Evolutionary conservation across 2,113 vertebrate genomes (phyloP).

Genomic region (Anolis sagrei): DNA sequence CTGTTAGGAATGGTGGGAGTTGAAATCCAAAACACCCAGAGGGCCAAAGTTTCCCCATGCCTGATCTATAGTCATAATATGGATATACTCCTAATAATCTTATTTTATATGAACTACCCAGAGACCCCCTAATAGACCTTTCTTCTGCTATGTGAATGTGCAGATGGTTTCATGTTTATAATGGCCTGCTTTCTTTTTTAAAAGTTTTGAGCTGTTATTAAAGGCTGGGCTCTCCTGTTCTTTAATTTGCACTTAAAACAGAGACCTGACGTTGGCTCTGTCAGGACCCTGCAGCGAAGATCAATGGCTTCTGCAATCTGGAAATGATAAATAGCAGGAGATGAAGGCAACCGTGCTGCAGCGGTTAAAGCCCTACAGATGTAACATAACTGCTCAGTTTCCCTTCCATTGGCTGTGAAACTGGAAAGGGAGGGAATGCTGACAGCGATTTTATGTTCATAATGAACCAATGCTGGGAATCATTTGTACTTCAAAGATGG

Average conservation of each 20-base stretch:
- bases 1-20: too few relatives aligned
- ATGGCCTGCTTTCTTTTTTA: background rate
- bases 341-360: slow-evolving; percentile 46
- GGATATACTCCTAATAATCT: too few relatives aligned
- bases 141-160: background rate
- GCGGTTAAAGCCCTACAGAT: slow-evolving; percentile 58
- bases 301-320: slow-evolving; percentile 66
- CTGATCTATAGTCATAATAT: too few relatives aligned
- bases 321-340: slow-evolving; percentile 61
- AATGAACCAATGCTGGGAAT: slow-evolving; percentile 51
- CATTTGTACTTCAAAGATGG: slow-evolving; percentile 47
- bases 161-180: slow-evolving; percentile 32
- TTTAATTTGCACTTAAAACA: slow-evolving; percentile 54
- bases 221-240: slow-evolving; percentile 32
- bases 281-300: slow-evolving; percentile 48
- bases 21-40: too few relatives aligned
- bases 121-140: slow-evolving; percentile 10
- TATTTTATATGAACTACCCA: background rate
- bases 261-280: slow-evolving; percentile 43
- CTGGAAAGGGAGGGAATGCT: slow-evolving; percentile 32
- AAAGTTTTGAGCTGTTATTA: slow-evolving; percentile 21
- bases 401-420: slow-evolving; percentile 49
- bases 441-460: slow-evolving; percentile 50
- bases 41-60: too few relatives aligned
- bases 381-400: slow-evolving; percentile 53